Evolutionary conservation across 2,888 invertebrate genomes (phyloP), one percentile per base, ranked within the genome.

Genomic region (Anthrax anthrax): DNA sequence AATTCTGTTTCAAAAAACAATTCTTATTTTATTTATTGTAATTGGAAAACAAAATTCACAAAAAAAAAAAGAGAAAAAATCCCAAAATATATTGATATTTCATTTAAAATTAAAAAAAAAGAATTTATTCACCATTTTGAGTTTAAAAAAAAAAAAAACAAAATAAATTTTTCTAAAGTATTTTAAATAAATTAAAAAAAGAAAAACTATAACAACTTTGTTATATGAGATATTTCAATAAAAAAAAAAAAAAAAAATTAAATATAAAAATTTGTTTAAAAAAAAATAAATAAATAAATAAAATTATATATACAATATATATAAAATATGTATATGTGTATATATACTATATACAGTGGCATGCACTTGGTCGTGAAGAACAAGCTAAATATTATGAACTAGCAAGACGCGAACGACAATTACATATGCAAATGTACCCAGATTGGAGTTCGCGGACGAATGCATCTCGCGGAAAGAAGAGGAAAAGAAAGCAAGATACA

Each of bases 361-460:
- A 98, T 81, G 92, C 94, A 72, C 83, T 99, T 79, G 90, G 92
- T 73, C 86, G 94, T 75, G 91, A 92, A 75, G 95, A 97, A 78
- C 96, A 97, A 78, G 89, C 92, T 75, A 95, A 95, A 79, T 96
- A 97, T 84, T 96, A 96, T 80, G 95, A 95, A 76, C 81, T 94
- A 84, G 95, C 96, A 69, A 81, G 92, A 72, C 86, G 92, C 74
- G 96, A 96, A 77, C 84, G 95, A 73, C 94, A 96, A 78, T 84
- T 92, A 72, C 97, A 97, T 79, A 87, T 91, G 86, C 91, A 94
- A 81, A 84, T 92, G 76, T 95, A 97, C 80, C 96, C 96, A 70
- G 92, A 94, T 78, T 97, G 96, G 96, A 89, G 89, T 77, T 89
- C 89, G 77, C 95, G 97, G 75, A 85, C 96, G 75, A 97, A 98